Base-by-base conservation (phyloP, 2,797 vertebrate species). In the Peromyscus eremicus region DNA sequence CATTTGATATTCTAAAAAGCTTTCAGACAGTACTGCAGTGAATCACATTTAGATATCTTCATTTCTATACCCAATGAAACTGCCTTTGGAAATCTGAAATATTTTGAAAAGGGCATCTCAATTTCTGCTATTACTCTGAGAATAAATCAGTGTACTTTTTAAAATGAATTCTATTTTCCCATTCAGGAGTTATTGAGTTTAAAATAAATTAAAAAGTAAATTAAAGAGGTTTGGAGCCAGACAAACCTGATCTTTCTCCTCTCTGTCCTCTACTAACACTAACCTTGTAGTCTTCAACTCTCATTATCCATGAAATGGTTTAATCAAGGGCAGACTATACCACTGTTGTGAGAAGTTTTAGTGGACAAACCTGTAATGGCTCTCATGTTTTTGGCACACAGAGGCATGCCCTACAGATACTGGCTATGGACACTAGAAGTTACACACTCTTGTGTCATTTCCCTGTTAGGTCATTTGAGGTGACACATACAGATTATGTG, bases 141-240 rank as follows among this genome's bases (percentile, higher is more conserved):
- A 83, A 27, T 81, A 82, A 91, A 71, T 81, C 17, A 79, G 32
- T 6, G 27, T 82, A 91, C 82, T 92, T 95, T 94, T 60, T 29
- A 29, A 29, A 64, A 66, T 93, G 40, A 73, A 16, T 79, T 89
- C n/a, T 70, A 0, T 57, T 91, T 89, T 77, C 7, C 19, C 13
- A 4, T 95, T 94, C 17, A 52, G 46, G 19, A 86, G 68, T 83
- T 92, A 79, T 79, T 73, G 84, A 94, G 8, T 94, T 89, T 68
- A 52, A 86, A 75, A 82, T 32, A 85, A 62, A 4, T 32, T 16
- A 91, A 52, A 52, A 81, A 95, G 73, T 4, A 27, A 88, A 82
- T 12, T 40, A 87, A 81, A 73, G 27, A 60, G 10, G 10, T 49
- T 62, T 70, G 23, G 43, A 91, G 27, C 34, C 25, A 86, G 25